Percentiles rank a stretch among this genome's conserved stretches.
phyloP scores from a whole-genome alignment of 1,140 invertebrate species.

The Metopolophium dirhodum region DNA sequence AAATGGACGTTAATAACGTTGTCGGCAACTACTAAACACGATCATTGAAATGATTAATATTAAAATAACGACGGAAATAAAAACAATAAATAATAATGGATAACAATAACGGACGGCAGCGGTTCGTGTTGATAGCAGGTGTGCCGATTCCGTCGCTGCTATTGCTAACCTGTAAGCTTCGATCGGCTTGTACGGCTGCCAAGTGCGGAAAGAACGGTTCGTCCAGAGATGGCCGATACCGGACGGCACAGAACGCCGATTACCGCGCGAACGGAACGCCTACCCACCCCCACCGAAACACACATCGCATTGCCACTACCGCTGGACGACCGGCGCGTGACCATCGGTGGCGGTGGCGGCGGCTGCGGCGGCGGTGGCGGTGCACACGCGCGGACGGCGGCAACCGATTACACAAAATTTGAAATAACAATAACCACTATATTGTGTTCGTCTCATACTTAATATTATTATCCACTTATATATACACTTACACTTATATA shows the following conservation, averaged over 20 bases:
- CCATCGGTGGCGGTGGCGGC: neutral
- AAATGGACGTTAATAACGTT: too few relatives aligned
- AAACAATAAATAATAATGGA: neutral
- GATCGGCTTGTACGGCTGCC: conserved; percentile 20
- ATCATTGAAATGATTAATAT: neutral
- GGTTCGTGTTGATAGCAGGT: neutral
- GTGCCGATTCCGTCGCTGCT: neutral
- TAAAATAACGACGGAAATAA: neutral
- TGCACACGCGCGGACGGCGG: neutral
- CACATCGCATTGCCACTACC: neutral
- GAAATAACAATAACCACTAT: neutral
- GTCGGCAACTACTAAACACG: neutral
- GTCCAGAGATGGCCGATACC: conserved; percentile 30
- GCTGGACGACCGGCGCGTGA: neutral
- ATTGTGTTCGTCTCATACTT: neutral
- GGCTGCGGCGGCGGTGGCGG: neutral
- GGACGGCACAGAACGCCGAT: neutral
- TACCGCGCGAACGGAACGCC: neutral
- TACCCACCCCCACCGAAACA: too few relatives aligned
- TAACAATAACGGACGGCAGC: neutral
- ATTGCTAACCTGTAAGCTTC: neutral
- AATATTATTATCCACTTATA: too few relatives aligned
- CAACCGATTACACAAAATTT: neutral
- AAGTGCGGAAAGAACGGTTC: conserved; percentile 37
- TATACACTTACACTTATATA: neutral